A percentile compares a stretch with the other conserved stretches of the same genome.
Conservation (phyloP, 2,888 invertebrate species). For the Cordilura impudica region DNA sequence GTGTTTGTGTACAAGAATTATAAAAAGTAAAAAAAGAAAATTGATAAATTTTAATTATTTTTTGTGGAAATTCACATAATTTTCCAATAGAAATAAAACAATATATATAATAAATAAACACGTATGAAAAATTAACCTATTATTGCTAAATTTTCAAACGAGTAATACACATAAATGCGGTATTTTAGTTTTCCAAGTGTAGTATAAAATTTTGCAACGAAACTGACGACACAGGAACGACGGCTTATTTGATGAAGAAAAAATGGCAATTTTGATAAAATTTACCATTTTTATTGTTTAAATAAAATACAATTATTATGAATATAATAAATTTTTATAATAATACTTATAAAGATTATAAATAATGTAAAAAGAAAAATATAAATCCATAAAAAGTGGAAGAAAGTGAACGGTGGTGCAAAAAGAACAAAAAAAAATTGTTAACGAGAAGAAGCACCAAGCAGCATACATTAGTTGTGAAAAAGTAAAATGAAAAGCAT, state of each 20-base stretch:
- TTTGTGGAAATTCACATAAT: conserved; percentile 44
- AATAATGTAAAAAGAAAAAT: conserved; percentile 4
- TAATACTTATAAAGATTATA: not conserved
- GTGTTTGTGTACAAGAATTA: conserved; percentile 68
- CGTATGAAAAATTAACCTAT: not conserved
- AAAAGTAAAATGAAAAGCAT: conserved; percentile 46
- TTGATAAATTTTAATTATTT: conserved; percentile 60
- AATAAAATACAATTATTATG: not conserved
- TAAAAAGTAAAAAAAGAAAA: conserved; percentile 64
- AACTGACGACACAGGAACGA: conserved; percentile 55
- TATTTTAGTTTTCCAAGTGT: conserved; percentile 44
- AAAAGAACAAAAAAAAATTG: conserved; percentile 54
- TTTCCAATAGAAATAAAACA: conserved; percentile 9
- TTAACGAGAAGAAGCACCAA: conserved; percentile 53
- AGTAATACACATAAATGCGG: conserved; percentile 29
- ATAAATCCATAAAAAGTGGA: conserved; percentile 21
- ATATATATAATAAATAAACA: not conserved
- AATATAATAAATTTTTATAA: not conserved
- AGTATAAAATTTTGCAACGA: conserved; percentile 58
- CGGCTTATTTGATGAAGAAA: conserved; percentile 55
- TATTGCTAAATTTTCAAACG: not conserved
- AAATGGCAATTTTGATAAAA: conserved; percentile 40
- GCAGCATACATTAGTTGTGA: conserved; percentile 54
- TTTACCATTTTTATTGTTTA: conserved; percentile 1
- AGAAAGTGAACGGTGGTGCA: conserved; percentile 61